Evolutionary conservation across 2,797 vertebrate genomes (phyloP).

Genomic region (Furcifer pardalis): DNA sequence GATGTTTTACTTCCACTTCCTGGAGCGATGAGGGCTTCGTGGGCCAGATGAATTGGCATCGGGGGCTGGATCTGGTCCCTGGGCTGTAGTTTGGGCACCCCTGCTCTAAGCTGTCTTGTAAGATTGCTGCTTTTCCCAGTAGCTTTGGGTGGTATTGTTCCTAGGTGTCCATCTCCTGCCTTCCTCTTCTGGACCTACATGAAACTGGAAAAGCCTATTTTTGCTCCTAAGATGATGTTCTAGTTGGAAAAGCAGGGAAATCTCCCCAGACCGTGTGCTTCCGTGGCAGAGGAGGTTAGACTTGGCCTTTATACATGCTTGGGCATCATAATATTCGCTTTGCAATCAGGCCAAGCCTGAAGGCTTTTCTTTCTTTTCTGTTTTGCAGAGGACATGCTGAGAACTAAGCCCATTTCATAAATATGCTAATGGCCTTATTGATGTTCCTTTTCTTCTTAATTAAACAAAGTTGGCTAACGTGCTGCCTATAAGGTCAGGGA

Average conservation of each 20-base stretch:
- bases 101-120: too few relatives aligned
- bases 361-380: neutral
- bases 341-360: neutral
- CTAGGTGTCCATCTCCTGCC: too few relatives aligned
- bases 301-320: neutral
- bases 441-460: conserved; percentile 11
- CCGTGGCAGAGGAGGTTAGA: neutral
- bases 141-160: neutral
- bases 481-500: neutral
- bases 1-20: too few relatives aligned
- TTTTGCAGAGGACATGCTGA: neutral
- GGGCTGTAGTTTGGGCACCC: too few relatives aligned
- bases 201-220: neutral
- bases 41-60: too few relatives aligned
- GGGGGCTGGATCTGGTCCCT: too few relatives aligned
- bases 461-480: neutral
- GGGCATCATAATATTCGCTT: conserved; percentile 1
- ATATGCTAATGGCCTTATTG: neutral
- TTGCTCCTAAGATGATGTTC: neutral
- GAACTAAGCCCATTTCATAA: conserved; percentile 5
- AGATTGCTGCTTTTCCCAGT: neutral
- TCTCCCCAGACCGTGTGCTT: neutral
- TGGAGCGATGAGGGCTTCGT: too few relatives aligned
- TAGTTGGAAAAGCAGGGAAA: neutral
- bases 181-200: neutral